These are phyloP conservation scores for Platycheirus albimanus DNA, from an alignment of 2,888 invertebrate genomes.

Conservation along the genomic window DNA sequence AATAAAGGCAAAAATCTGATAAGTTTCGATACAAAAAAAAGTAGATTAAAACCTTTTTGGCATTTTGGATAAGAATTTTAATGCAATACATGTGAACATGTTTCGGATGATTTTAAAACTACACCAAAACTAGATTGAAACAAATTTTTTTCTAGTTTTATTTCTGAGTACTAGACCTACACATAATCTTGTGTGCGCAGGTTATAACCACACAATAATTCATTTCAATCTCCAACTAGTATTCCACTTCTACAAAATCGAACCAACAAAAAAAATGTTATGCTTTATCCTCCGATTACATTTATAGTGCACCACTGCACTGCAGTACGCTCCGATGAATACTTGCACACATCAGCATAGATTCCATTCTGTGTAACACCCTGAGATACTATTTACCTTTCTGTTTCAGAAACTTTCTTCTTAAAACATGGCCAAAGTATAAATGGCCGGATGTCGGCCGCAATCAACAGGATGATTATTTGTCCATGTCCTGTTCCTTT, in stretches of 20 bases:
- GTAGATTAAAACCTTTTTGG: too few species aligned
- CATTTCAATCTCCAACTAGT: background rate
- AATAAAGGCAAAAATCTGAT: too few species aligned
- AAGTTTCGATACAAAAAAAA: too few species aligned
- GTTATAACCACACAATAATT: background rate
- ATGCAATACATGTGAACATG: too few species aligned
- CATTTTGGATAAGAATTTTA: too few species aligned
- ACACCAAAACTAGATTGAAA: too few species aligned
- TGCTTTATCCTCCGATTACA: constrained; percentile 16
- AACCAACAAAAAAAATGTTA: background rate
- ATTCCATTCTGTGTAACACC: constrained; percentile 25
- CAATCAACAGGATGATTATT: constrained; percentile 70
- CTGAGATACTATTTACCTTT: constrained; percentile 49
- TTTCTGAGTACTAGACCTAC: too few species aligned
- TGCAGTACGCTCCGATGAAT: constrained; percentile 19
- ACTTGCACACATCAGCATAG: constrained; percentile 10
- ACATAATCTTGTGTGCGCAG: too few species aligned
- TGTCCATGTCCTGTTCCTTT: constrained; percentile 34
- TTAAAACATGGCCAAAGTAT: constrained; percentile 6
- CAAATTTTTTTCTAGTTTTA: too few species aligned
- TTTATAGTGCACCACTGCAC: constrained; percentile 37
- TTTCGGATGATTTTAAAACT: too few species aligned
- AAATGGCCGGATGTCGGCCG: constrained; percentile 17
- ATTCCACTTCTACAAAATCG: background rate
- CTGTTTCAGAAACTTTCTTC: constrained; percentile 28